Evolutionary conservation across 2,888 invertebrate species (phyloP).

Genomic region (Acheta domesticus): DNA sequence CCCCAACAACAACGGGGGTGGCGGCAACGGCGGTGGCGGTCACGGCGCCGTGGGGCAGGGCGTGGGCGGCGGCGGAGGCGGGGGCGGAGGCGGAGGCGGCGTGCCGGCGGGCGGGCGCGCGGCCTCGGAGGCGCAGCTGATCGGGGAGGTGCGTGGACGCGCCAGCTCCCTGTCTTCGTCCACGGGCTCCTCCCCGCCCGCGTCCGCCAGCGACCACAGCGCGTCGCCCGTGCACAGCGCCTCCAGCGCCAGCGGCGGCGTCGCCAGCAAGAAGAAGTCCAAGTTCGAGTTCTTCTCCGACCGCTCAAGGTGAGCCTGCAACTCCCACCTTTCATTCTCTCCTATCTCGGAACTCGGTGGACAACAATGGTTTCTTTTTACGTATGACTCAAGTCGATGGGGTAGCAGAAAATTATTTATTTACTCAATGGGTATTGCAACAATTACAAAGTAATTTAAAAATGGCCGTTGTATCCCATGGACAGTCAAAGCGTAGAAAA

Average conservation of each 20-base stretch:
- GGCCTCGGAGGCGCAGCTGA: constrained; percentile 30
- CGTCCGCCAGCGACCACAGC: constrained; percentile 69
- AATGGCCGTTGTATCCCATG: no score
- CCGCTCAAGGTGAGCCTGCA: constrained; percentile 66
- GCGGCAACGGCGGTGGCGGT: constrained; percentile 25
- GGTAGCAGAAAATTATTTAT: no score
- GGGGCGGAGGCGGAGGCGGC: constrained; percentile 28
- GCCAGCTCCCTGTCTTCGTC: constrained; percentile 75
- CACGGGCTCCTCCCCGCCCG: constrained; percentile 75
- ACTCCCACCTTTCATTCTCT: neutral
- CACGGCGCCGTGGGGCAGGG: neutral
- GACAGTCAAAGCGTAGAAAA: no score
- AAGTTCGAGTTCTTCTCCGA: constrained; percentile 76
- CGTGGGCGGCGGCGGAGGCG: neutral
- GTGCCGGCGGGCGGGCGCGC: neutral
- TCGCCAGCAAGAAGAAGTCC: constrained; percentile 63
- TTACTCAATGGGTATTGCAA: no score
- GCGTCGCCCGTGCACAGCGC: constrained; percentile 66
- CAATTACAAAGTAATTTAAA: no score
- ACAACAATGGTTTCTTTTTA: no score
- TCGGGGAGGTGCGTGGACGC: constrained; percentile 56
- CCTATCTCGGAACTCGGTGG: no score
- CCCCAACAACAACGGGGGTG: constrained; percentile 35
- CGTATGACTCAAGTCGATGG: no score
- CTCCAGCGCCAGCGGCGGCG: constrained; percentile 49